Conservation (phyloP, 2,113 vertebrate species). For the Capreolus pygargus region DNA sequence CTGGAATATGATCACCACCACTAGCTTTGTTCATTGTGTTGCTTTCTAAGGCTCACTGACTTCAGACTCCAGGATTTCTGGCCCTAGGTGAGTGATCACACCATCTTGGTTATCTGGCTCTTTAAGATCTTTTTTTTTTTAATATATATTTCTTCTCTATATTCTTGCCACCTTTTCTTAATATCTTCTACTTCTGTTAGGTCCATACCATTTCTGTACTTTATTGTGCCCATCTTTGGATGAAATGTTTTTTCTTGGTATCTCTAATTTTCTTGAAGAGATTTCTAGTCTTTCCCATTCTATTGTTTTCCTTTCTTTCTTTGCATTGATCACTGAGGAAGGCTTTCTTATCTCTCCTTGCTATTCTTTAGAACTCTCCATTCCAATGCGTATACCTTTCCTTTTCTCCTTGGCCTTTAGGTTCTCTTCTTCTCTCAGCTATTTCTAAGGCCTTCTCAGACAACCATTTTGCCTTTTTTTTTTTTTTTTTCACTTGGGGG, state of each 20-base stretch:
- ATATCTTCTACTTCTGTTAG: background rate
- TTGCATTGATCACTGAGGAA: background rate
- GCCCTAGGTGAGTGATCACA: background rate
- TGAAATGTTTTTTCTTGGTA: background rate
- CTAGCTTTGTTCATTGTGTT: background rate
- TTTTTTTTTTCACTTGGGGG: background rate
- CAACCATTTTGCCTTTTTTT: background rate
- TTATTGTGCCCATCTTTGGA: background rate
- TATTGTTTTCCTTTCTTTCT: background rate
- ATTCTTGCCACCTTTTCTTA: background rate
- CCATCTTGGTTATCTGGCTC: background rate
- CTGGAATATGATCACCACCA: background rate
- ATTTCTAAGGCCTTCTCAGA: background rate
- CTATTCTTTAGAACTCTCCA: background rate
- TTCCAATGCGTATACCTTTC: background rate
- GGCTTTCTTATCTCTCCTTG: background rate
- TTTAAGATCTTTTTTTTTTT: background rate
- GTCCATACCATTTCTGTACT: background rate
- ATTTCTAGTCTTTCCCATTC: background rate
- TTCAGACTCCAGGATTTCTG: background rate
- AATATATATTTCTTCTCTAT: background rate
- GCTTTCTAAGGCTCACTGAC: background rate
- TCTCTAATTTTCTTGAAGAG: background rate
- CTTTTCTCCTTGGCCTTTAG: background rate
- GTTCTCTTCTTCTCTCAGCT: background rate